A percentile compares a stretch with the other conserved stretches of the same genome.
phyloP scores from a whole-genome alignment of 2,113 vertebrate species.

The Prolemur simus region DNA sequence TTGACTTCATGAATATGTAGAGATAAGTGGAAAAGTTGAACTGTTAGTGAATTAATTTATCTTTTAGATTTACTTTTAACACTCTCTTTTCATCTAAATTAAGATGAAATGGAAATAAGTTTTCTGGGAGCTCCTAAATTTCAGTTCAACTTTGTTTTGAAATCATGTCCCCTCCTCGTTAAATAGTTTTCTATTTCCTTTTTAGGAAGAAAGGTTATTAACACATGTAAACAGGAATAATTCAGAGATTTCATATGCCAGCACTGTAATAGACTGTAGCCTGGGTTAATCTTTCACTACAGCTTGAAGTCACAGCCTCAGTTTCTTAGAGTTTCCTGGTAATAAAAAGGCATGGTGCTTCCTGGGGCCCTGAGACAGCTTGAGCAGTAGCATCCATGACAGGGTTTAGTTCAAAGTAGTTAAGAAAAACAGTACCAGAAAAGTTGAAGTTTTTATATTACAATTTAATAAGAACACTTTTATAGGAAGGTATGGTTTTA shows the following conservation, averaged over 20 bases:
- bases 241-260: conserved; percentile 64
- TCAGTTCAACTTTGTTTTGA: conserved; percentile 50
- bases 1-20: conserved; percentile 9
- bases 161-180: conserved; percentile 44
- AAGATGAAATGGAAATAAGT: conserved; percentile 50
- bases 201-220: conserved; percentile 55
- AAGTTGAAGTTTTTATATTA: conserved; percentile 74
- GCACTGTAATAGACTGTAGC: conserved; percentile 73
- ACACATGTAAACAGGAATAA: conserved; percentile 39
- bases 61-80: conserved; percentile 45
- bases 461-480: conserved; percentile 72
- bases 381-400: conserved; percentile 61
- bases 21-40: conserved; percentile 23
- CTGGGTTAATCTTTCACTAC: conserved; percentile 79
- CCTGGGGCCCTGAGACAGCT: conserved; percentile 41
- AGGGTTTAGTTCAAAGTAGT: conserved; percentile 74
- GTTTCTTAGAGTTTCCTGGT: conserved; percentile 64
- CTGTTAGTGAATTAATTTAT: conserved; percentile 32
- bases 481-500: conserved; percentile 44
- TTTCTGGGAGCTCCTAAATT: conserved; percentile 68
- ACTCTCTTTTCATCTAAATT: neutral
- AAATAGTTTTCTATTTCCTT: conserved; percentile 67
- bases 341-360: conserved; percentile 65
- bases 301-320: conserved; percentile 77
- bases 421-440: conserved; percentile 56